phyloP scores from a whole-genome alignment of 2,888 invertebrate species.

The Chouioia cunea region DNA sequence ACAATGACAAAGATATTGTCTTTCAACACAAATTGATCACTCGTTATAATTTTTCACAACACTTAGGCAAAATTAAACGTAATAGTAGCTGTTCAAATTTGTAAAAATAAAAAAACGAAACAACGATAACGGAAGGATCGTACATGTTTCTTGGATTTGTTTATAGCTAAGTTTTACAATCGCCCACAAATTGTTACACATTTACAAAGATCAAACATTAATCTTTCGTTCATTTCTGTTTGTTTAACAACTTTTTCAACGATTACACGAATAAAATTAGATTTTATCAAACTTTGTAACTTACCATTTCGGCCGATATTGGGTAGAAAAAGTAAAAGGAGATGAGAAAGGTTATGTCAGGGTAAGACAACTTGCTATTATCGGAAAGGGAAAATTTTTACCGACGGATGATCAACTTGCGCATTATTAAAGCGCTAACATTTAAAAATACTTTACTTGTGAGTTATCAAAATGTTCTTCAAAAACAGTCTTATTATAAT shows the following conservation, averaged over 20 bases:
- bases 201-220: constrained; percentile 5
- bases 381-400: too few species aligned
- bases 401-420: not conserved
- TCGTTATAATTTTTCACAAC: not conserved
- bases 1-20: not conserved
- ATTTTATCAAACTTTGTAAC: constrained; percentile 38
- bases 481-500: too few species aligned
- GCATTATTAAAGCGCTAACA: not conserved
- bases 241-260: constrained; percentile 3
- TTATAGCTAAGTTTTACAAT: constrained; percentile 15
- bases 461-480: too few species aligned
- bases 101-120: constrained; percentile 2
- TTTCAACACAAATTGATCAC: not conserved
- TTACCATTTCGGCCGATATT: constrained; percentile 46
- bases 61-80: constrained; percentile 3
- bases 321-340: constrained; percentile 30
- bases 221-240: not conserved
- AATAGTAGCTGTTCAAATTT: not conserved
- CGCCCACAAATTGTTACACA: constrained; percentile 14
- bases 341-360: not conserved
- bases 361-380: not conserved
- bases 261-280: constrained; percentile 40
- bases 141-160: constrained; percentile 27
- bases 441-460: too few species aligned
- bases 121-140: not conserved